phyloP scores from a whole-genome alignment of 1,140 invertebrate genomes.

The Drosophila arawakana region DNA sequence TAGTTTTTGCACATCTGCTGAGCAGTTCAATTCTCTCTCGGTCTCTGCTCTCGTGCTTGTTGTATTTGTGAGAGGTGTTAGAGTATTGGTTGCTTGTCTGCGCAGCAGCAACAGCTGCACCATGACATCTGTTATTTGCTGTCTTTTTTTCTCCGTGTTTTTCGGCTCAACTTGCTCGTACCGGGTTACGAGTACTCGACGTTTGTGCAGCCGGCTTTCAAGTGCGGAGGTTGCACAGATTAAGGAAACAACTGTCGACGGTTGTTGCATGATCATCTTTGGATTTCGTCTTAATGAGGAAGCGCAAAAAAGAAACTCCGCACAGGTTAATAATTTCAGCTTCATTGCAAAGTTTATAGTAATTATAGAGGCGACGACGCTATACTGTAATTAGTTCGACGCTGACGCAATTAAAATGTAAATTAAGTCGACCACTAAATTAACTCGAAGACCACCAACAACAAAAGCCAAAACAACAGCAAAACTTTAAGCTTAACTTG shows the following conservation, averaged over 20 bases:
- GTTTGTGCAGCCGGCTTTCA: constrained; percentile 50
- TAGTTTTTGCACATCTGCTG: constrained; percentile 43
- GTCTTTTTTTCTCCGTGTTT: constrained; percentile 1
- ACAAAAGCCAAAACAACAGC: constrained; percentile 13
- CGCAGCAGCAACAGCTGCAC: constrained; percentile 39
- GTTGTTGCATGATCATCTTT: constrained; percentile 62
- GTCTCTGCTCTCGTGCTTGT: neutral
- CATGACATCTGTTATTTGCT: constrained; percentile 35
- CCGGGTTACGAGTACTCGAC: constrained; percentile 31
- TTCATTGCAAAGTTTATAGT: constrained; percentile 46
- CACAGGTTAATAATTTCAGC: constrained; percentile 11
- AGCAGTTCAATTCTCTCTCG: constrained; percentile 8
- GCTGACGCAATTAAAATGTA: constrained; percentile 65
- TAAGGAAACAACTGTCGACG: constrained; percentile 69
- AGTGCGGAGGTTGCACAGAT: constrained; percentile 64
- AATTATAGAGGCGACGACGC: constrained; percentile 16
- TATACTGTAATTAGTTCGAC: constrained; percentile 36
- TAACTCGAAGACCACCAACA: constrained; percentile 49
- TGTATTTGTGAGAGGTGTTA: neutral
- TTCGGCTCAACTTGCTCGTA: constrained; percentile 33
- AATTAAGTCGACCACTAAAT: constrained; percentile 60
- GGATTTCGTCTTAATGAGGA: constrained; percentile 54
- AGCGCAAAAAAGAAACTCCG: constrained; percentile 23
- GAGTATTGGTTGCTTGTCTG: constrained; percentile 2
- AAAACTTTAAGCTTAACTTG: constrained; percentile 36